These are phyloP conservation scores for Proterorhinus semilunaris DNA, from an alignment of 2,113 vertebrate species.

Conservation along the genomic window DNA sequence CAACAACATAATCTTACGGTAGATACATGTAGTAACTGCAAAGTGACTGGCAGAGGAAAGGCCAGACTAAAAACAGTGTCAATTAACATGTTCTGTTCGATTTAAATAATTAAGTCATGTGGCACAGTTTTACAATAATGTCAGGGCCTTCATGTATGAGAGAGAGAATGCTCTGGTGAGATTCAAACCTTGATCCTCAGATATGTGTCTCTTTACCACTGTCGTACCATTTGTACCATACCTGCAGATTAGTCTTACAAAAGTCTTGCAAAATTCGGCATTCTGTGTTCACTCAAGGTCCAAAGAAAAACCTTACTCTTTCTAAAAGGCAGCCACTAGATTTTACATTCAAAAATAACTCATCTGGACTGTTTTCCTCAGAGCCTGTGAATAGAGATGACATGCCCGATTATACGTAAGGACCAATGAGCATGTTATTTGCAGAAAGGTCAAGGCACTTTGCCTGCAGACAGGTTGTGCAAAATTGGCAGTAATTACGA, in stretches of 20 bases:
- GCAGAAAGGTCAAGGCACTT: constrained; percentile 60
- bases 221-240: too few relatives aligned
- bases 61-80: background rate
- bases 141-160: background rate
- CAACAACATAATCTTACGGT: background rate
- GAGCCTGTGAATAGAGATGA: constrained; percentile 50
- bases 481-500: constrained; percentile 63
- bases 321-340: too few relatives aligned
- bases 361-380: constrained; percentile 17
- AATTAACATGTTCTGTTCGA: background rate
- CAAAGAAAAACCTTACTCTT: background rate
- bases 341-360: constrained; percentile 4
- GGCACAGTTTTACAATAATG: background rate
- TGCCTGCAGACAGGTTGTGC: constrained; percentile 53
- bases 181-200: too few relatives aligned
- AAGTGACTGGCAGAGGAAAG: background rate
- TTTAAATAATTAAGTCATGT: background rate
- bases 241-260: too few relatives aligned
- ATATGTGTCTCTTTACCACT: too few relatives aligned
- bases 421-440: constrained; percentile 54
- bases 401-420: constrained; percentile 53
- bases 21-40: background rate
- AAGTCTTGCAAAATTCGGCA: too few relatives aligned
- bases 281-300: background rate
- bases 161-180: too few relatives aligned